Evolutionary conservation across 2,113 vertebrate species (phyloP), one percentile per base, ranked within the genome.

Genomic region (Cheilinus undulatus): DNA sequence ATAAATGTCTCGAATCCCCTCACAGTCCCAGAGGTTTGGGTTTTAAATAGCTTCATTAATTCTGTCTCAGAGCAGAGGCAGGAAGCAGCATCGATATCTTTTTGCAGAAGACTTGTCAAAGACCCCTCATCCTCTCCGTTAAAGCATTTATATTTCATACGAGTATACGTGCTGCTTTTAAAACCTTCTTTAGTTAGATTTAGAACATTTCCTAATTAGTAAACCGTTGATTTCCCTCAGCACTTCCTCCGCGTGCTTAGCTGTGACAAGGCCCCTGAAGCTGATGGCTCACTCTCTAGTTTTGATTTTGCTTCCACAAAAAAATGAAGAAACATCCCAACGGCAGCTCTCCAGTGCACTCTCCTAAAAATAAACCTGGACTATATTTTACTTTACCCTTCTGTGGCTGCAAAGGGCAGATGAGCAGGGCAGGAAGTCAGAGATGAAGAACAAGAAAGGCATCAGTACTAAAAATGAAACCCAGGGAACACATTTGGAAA

Each of bases 21-120:
- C 42, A 38, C n/a, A 20, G 28, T 53, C 26, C 70, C n/a, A 48
- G 69, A 36, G 32, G 45, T 23, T 22, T 28, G 13, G 9, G 11
- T 67, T 49, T 78, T 61, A 14, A 67, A 40, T 38, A 27, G 42
- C 61, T 46, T 65, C 10, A 42, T 50, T 65, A 49, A 60, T 19
- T 46, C 32, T 9, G 50, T 43, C 36, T 26, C 43, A 38, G 24
- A 14, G 12, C 4, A 32, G 22, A 43, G 8, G 34, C 23, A 7
- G 13, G 46, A 51, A 43, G 22, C 20, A 45, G 36, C 4, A 20
- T 48, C n/a, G 26, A 20, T 13, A 19, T 19, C 30, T 24, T 27
- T 34, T 3, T 10, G 32, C 32, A 7, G n/a, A 34, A 34, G 11
- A 11, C 32, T 11, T 10, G 12, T 40, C 14, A n/a, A 30, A 19